phyloP scores from a whole-genome alignment of 2,888 invertebrate species.

The Rhingia rostrata region DNA sequence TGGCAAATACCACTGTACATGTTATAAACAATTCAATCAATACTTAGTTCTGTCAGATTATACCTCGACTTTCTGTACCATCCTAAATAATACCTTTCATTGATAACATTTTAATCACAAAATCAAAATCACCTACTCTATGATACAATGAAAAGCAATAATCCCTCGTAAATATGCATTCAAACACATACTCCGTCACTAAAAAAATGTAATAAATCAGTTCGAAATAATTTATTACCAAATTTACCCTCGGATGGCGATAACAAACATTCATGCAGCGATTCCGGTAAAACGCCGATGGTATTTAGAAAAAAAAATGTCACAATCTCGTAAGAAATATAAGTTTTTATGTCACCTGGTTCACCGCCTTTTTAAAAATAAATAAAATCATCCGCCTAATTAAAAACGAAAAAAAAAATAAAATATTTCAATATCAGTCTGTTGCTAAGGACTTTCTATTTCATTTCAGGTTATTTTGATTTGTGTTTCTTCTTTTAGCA shows the following conservation, averaged over 20 bases:
- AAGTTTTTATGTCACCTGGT: constrained; percentile 7
- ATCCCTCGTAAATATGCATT: neutral
- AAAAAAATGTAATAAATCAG: constrained; percentile 18
- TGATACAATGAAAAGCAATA: neutral
- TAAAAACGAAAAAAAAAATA: constrained; percentile 18
- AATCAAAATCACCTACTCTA: too few species aligned
- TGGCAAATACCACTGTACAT: too few species aligned
- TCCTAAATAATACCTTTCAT: too few species aligned
- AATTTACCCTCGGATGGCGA: neutral
- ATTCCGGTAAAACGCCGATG: neutral
- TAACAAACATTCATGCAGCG: neutral
- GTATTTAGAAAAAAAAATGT: too few species aligned
- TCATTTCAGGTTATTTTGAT: constrained; percentile 45
- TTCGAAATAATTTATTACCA: constrained; percentile 14
- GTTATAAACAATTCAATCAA: too few species aligned
- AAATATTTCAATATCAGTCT: neutral
- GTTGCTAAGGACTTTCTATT: constrained; percentile 59
- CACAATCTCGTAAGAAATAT: too few species aligned
- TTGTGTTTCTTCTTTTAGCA: constrained; percentile 40
- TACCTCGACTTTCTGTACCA: too few species aligned
- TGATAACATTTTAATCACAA: too few species aligned
- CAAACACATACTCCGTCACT: neutral
- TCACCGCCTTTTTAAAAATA: neutral
- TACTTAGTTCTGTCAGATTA: too few species aligned
- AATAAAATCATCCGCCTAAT: neutral